phyloP scores from a whole-genome alignment of 2,888 invertebrate species.

The Eupithecia exiguata region DNA sequence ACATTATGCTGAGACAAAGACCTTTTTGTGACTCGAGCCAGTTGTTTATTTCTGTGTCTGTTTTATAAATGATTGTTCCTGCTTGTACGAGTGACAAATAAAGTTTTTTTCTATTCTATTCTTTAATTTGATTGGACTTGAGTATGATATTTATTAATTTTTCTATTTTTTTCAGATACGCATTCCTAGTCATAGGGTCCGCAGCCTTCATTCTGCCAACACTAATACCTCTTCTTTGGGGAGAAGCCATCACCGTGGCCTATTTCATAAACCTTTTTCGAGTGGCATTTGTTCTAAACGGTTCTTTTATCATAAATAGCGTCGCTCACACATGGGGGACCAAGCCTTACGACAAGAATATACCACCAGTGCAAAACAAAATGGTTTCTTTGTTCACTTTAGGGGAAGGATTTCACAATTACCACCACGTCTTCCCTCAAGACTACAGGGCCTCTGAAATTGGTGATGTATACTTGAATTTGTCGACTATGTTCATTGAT shows the following conservation, averaged over 20 bases:
- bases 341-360: slow-evolving; percentile 69
- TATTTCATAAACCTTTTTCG: slow-evolving; percentile 38
- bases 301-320: slow-evolving; percentile 84
- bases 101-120: too few relatives aligned
- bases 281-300: slow-evolving; percentile 16
- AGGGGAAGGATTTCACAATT: slow-evolving; percentile 64
- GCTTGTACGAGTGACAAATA: too few relatives aligned
- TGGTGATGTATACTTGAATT: slow-evolving; percentile 46
- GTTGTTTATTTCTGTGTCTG: too few relatives aligned
- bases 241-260: slow-evolving; percentile 28
- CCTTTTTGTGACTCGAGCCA: too few relatives aligned
- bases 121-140: too few relatives aligned
- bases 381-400: slow-evolving; percentile 40
- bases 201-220: slow-evolving; percentile 30
- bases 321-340: slow-evolving; percentile 82
- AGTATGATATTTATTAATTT: neutral
- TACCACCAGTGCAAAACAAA: slow-evolving; percentile 49
- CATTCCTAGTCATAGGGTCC: neutral
- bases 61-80: too few relatives aligned
- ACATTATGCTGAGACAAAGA: too few relatives aligned
- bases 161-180: slow-evolving; percentile 1
- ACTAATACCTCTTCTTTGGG: slow-evolving; percentile 27
- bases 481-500: slow-evolving; percentile 44
- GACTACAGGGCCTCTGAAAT: slow-evolving; percentile 58
- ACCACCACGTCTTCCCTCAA: slow-evolving; percentile 60